Conservation (phyloP, 1,140 invertebrate genomes). For the Brachionus sp. region DNA sequence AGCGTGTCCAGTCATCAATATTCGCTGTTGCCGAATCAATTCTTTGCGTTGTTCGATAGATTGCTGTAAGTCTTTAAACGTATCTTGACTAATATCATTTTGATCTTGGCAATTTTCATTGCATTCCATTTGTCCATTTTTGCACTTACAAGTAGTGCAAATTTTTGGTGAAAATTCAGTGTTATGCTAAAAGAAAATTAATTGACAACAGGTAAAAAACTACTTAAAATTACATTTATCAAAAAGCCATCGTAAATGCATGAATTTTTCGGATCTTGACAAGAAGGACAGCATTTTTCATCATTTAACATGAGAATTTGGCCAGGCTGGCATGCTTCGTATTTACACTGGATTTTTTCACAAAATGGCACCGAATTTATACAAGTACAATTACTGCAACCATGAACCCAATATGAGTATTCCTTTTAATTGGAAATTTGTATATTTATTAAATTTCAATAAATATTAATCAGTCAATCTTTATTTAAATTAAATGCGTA, state of each 20-base stretch:
- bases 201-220: background rate
- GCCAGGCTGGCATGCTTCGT: constrained; percentile 19
- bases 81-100: background rate
- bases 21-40: background rate
- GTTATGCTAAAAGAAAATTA: constrained; percentile 2
- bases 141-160: constrained; percentile 18
- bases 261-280: constrained; percentile 18
- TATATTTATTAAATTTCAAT: background rate
- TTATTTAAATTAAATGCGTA: background rate
- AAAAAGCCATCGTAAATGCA: constrained; percentile 10
- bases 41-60: background rate
- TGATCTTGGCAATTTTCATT: constrained; percentile 16
- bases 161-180: constrained; percentile 34
- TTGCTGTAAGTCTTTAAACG: background rate
- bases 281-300: constrained; percentile 12
- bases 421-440: background rate
- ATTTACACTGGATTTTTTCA: constrained; percentile 42
- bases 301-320: constrained; percentile 5
- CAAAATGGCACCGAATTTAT: constrained; percentile 37
- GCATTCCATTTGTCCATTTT: constrained; percentile 30
- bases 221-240: constrained; percentile 14
- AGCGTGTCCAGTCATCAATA: background rate
- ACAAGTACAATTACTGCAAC: constrained; percentile 34
- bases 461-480: too few species aligned
- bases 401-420: constrained; percentile 31